Percentiles rank a stretch among this genome's conserved stretches.
phyloP scores from a whole-genome alignment of 1,140 invertebrate species.

The Dinothrombium tinctorium region DNA sequence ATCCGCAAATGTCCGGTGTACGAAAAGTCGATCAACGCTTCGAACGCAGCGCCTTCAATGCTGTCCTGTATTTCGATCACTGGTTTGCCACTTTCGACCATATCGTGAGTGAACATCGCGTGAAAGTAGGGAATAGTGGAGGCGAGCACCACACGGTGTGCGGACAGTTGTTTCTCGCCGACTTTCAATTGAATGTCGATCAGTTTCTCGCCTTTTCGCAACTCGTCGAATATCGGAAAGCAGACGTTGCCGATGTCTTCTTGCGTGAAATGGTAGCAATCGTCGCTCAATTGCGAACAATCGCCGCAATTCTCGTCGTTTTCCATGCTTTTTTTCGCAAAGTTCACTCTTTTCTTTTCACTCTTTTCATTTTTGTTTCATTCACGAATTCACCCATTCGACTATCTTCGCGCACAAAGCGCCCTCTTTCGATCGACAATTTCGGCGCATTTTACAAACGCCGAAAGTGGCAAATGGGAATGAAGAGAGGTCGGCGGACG shows the following conservation, averaged over 20 bases:
- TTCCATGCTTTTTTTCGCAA: too few relatives aligned
- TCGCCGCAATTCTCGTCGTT: too few relatives aligned
- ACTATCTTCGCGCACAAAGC: too few relatives aligned
- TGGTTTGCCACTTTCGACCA: conserved; percentile 57
- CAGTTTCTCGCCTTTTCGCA: conserved; percentile 50
- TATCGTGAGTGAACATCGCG: conserved; percentile 72
- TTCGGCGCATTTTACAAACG: too few relatives aligned
- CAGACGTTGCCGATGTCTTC: conserved; percentile 15
- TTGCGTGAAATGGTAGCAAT: background rate
- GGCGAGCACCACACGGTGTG: conserved; percentile 59
- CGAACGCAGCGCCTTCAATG: conserved; percentile 50
- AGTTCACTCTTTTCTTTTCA: too few relatives aligned
- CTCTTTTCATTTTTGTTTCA: too few relatives aligned
- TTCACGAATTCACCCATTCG: too few relatives aligned
- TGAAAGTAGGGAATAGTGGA: conserved; percentile 73
- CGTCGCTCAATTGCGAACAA: too few relatives aligned
- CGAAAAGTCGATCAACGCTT: conserved; percentile 61
- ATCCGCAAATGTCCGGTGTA: conserved; percentile 57
- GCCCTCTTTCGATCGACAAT: too few relatives aligned
- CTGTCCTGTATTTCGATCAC: conserved; percentile 56
- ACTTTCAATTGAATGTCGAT: conserved; percentile 70
- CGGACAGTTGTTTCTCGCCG: conserved; percentile 36
- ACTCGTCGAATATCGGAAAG: conserved; percentile 58
- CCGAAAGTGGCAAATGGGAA: too few relatives aligned
- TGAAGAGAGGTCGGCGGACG: too few relatives aligned